Conservation (phyloP, 2,888 invertebrate species). For the Siphlonurus alternatus region DNA sequence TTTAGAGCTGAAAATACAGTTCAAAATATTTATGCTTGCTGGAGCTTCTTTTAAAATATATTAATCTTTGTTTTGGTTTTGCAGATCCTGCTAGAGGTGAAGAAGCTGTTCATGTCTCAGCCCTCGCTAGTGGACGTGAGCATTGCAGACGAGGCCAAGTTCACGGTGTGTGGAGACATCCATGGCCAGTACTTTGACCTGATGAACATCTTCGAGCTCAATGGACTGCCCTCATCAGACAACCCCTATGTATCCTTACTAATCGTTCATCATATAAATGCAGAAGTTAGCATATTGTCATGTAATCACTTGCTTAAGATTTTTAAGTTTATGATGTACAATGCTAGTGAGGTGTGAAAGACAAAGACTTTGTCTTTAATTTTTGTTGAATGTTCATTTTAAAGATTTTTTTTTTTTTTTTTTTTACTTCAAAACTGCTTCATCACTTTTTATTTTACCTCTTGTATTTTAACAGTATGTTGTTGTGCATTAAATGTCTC, state of each 20-base stretch:
- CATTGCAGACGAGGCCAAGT: conserved; percentile 73
- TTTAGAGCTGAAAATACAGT: too few species aligned
- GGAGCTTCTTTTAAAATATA: not conserved
- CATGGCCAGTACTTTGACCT: conserved; percentile 99
- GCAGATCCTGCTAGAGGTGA: conserved; percentile 83
- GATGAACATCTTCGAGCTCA: conserved; percentile 91
- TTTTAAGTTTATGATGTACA: not conserved
- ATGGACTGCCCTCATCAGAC: conserved; percentile 84
- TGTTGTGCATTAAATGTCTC: too few species aligned
- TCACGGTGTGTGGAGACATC: conserved; percentile 97
- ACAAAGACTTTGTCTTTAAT: not conserved
- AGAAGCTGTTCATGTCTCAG: conserved; percentile 63
- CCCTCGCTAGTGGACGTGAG: conserved; percentile 81
- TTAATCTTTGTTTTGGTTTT: conserved; percentile 19
- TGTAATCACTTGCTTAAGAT: not conserved
- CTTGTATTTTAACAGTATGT: too few species aligned
- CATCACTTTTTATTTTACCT: too few species aligned
- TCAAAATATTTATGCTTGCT: too few species aligned
- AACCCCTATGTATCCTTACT: conserved; percentile 81
- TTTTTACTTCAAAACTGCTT: too few species aligned
- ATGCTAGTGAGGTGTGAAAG: not conserved
- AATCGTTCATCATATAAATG: not conserved
- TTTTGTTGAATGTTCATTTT: not conserved
- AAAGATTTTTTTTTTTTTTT: not conserved
- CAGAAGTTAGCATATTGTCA: not conserved